phyloP scores from a whole-genome alignment of 1,140 invertebrate species.

The Pogonus chalceus region DNA sequence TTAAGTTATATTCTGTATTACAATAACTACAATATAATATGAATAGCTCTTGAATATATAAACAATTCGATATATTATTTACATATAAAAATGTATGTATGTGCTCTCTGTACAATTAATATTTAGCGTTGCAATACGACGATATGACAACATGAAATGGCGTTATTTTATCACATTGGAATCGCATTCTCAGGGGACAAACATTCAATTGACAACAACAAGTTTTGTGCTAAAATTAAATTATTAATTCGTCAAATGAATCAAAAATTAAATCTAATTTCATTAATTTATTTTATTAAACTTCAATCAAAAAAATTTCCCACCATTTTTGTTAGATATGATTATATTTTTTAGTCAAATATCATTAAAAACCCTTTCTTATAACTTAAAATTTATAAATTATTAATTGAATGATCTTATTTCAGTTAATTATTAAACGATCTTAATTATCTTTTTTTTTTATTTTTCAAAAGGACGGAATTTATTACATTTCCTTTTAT shows the following conservation, averaged over 20 bases:
- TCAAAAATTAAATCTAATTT: no score
- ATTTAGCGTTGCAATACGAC: not conserved
- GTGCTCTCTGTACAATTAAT: not conserved
- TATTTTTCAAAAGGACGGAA: conserved; percentile 18
- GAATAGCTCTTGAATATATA: no score
- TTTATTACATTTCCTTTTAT: not conserved
- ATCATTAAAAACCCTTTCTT: not conserved
- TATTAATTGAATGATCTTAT: no score
- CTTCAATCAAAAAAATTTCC: no score
- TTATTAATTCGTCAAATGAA: no score
- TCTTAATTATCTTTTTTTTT: conserved; percentile 22
- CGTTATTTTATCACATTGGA: conserved; percentile 2
- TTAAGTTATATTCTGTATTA: no score
- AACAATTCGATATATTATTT: not conserved
- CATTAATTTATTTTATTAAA: no score
- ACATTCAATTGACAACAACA: not conserved
- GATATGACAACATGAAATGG: not conserved
- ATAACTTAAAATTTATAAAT: no score
- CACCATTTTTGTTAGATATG: no score
- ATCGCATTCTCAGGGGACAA: not conserved
- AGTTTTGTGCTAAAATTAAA: not conserved
- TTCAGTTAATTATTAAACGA: no score
- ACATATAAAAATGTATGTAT: conserved; percentile 7
- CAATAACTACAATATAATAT: no score
- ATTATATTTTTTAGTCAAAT: no score